Evolutionary conservation across 2,113 vertebrate genomes (phyloP).

Genomic region (Orcinus orca): DNA sequence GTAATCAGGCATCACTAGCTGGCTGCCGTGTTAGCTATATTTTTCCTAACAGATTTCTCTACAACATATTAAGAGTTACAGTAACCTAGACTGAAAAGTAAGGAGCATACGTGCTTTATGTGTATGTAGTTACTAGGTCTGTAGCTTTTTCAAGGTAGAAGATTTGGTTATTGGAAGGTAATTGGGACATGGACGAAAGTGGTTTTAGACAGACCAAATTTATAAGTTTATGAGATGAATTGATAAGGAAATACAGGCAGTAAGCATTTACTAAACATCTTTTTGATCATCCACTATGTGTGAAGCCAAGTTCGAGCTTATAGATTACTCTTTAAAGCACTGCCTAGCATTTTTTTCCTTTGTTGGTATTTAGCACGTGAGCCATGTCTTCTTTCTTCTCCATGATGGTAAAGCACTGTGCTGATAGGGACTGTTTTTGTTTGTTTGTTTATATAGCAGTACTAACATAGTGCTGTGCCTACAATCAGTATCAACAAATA

Average conservation of each 20-base stretch:
- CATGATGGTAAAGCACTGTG: background rate
- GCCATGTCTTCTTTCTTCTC: background rate
- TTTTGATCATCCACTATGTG: background rate
- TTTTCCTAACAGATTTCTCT: constrained; percentile 17
- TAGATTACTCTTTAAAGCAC: background rate
- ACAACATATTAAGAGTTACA: background rate
- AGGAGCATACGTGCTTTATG: background rate
- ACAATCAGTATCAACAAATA: background rate
- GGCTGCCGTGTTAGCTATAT: background rate
- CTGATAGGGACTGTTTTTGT: background rate
- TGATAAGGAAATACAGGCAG: background rate
- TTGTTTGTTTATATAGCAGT: background rate
- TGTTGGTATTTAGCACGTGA: background rate
- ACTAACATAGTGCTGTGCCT: background rate
- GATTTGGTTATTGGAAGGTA: background rate
- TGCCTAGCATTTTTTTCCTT: background rate
- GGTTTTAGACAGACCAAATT: background rate
- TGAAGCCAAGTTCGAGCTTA: background rate
- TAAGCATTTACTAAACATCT: background rate
- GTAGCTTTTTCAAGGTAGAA: background rate
- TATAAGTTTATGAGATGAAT: background rate
- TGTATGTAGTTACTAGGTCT: background rate
- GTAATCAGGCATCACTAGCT: background rate
- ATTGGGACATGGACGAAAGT: background rate
- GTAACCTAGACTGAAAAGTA: background rate